A percentile compares a stretch with the other conserved stretches of the same genome.
phyloP scores from a whole-genome alignment of 1,140 invertebrate species.

The Tetragonula clypearis region DNA sequence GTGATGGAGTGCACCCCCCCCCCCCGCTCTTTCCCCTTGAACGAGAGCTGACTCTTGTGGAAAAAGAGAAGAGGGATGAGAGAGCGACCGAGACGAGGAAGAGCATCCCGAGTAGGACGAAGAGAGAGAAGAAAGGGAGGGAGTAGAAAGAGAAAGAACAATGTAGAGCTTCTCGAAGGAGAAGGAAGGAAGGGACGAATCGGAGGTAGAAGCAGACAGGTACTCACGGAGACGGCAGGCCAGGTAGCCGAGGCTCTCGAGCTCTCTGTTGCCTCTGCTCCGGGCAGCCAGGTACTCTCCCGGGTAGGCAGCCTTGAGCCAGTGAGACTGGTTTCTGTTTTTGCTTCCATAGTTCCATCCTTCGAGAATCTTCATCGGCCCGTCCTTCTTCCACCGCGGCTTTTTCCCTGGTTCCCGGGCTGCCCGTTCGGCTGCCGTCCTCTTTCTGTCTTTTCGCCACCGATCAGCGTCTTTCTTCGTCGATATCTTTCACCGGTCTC shows the following conservation, averaged over 20 bases:
- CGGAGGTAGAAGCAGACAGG: conserved; percentile 66
- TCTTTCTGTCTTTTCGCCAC: conserved; percentile 48
- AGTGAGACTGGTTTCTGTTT: conserved; percentile 83
- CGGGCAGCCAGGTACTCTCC: conserved; percentile 44
- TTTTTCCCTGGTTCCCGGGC: conserved; percentile 53
- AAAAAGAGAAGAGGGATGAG: background rate
- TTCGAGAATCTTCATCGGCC: conserved; percentile 78
- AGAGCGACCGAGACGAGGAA: background rate
- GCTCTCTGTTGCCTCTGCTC: conserved; percentile 29
- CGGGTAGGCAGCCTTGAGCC: conserved; percentile 79
- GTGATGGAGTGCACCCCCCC: conserved; percentile 7
- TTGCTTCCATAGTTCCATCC: conserved; percentile 81
- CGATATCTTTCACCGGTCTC: conserved; percentile 63
- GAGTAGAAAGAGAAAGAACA: background rate
- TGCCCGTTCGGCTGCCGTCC: conserved; percentile 8
- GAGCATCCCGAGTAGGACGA: background rate
- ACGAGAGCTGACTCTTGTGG: background rate
- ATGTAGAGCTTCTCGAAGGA: background rate
- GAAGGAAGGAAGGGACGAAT: conserved; percentile 39
- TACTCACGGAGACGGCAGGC: conserved; percentile 58
- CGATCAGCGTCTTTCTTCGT: conserved; percentile 54
- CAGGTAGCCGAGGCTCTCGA: conserved; percentile 61
- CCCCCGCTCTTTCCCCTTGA: background rate
- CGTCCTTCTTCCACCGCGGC: conserved; percentile 74
- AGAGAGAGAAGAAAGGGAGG: background rate